A percentile compares a stretch with the other conserved stretches of the same genome.
These are phyloP conservation scores for Athalia circularis DNA, from an alignment of 2,888 invertebrate genomes.

Conservation along the genomic window DNA sequence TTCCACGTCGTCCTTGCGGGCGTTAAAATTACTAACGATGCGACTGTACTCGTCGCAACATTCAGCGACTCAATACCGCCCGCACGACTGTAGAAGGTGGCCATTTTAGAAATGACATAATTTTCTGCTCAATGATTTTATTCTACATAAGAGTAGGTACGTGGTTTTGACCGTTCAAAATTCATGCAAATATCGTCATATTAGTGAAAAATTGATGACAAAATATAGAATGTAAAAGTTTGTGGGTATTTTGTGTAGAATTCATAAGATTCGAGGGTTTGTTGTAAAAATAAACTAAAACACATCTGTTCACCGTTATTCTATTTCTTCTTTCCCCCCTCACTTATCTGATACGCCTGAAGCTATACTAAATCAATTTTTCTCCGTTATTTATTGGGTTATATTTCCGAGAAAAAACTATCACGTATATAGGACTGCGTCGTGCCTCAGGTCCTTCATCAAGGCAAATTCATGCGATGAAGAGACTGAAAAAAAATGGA, in stretches of 20 bases:
- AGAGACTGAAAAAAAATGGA: background rate
- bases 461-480: background rate
- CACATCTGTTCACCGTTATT: conserved; percentile 18
- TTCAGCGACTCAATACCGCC: too few relatives aligned
- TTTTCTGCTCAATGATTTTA: too few relatives aligned
- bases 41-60: too few relatives aligned
- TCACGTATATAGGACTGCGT: background rate
- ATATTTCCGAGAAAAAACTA: background rate
- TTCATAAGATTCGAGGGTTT: background rate
- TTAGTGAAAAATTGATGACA: too few relatives aligned
- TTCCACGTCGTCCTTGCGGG: too few relatives aligned
- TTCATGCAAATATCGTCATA: too few relatives aligned
- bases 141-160: too few relatives aligned
- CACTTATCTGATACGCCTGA: conserved; percentile 8
- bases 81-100: too few relatives aligned
- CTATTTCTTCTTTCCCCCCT: background rate
- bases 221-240: too few relatives aligned
- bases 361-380: conserved; percentile 20
- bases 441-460: background rate
- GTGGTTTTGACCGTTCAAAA: too few relatives aligned
- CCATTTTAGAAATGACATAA: too few relatives aligned
- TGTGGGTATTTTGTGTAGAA: background rate
- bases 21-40: too few relatives aligned
- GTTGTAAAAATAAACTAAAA: conserved; percentile 8
- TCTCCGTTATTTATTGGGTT: conserved; percentile 16